Conservation (phyloP, 2,888 invertebrate species). For the Philhelius pedissequus region DNA sequence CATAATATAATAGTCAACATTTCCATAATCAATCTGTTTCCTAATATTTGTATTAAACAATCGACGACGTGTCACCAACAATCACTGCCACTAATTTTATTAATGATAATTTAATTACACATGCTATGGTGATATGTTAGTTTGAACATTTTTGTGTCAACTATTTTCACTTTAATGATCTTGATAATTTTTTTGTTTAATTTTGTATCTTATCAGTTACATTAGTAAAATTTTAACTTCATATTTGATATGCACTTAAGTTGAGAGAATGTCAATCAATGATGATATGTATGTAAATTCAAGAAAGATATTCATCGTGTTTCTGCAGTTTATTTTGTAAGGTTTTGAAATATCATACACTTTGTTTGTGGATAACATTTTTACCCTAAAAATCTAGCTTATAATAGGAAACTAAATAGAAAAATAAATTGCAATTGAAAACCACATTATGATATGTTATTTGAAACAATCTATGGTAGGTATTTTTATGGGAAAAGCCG, state of each 20-base stretch:
- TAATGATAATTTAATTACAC: neutral
- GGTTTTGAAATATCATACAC: too few species aligned
- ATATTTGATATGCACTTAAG: neutral
- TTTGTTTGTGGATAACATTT: too few species aligned
- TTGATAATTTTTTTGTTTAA: neutral
- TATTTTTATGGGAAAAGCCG: too few species aligned
- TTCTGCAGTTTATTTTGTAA: too few species aligned
- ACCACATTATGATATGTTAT: too few species aligned
- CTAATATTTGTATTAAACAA: neutral
- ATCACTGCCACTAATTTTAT: neutral
- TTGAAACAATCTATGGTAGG: too few species aligned
- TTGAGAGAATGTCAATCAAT: neutral
- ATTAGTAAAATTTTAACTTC: neutral
- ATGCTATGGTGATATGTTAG: neutral
- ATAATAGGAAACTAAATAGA: too few species aligned
- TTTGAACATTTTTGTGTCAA: neutral
- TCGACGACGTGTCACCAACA: slow-evolving; percentile 9
- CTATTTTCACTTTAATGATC: neutral
- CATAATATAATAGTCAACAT: neutral
- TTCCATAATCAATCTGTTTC: neutral
- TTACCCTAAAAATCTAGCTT: too few species aligned
- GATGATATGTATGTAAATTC: neutral
- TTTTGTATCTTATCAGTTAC: neutral
- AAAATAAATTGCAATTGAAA: too few species aligned
- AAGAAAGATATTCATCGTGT: neutral